Conservation (phyloP, 2,888 invertebrate genomes). For the Hermaeophaga mercurialis region DNA sequence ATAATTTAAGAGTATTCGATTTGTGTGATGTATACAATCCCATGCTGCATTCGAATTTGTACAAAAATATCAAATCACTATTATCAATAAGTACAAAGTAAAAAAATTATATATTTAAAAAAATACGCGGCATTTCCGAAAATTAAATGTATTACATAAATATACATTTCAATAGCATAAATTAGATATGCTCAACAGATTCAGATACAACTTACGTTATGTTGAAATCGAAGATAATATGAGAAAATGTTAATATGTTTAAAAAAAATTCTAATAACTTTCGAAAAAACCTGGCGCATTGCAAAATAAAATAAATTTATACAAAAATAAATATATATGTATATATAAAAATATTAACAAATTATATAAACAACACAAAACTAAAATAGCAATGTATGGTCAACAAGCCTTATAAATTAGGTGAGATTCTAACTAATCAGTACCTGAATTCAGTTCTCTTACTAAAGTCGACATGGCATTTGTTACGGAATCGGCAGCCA, state of each 20-base stretch:
- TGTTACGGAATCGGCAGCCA: conserved; percentile 96
- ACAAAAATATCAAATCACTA: conserved; percentile 28
- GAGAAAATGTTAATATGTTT: no score
- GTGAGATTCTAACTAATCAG: conserved; percentile 47
- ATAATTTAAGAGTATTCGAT: conserved; percentile 30
- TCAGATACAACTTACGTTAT: no score
- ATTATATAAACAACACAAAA: conserved; percentile 32
- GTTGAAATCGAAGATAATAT: no score
- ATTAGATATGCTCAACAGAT: no score
- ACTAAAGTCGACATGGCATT: conserved; percentile 98
- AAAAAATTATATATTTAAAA: no score
- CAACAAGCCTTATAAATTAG: conserved; percentile 18
- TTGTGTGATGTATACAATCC: conserved; percentile 34
- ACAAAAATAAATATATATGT: conserved; percentile 28
- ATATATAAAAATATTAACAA: conserved; percentile 33
- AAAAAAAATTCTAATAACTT: not conserved
- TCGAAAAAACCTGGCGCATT: conserved; percentile 1
- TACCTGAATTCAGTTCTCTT: conserved; percentile 92
- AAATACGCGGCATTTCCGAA: no score
- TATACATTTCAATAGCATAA: no score
- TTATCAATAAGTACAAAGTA: conserved; percentile 22
- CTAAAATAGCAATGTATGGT: conserved; percentile 28
- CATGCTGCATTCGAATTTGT: conserved; percentile 34
- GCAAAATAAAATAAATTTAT: conserved; percentile 27
- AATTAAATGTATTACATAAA: no score